These are phyloP conservation scores for Trachops cirrhosus DNA, from an alignment of 2,797 vertebrate genomes.

Conservation along the genomic window DNA sequence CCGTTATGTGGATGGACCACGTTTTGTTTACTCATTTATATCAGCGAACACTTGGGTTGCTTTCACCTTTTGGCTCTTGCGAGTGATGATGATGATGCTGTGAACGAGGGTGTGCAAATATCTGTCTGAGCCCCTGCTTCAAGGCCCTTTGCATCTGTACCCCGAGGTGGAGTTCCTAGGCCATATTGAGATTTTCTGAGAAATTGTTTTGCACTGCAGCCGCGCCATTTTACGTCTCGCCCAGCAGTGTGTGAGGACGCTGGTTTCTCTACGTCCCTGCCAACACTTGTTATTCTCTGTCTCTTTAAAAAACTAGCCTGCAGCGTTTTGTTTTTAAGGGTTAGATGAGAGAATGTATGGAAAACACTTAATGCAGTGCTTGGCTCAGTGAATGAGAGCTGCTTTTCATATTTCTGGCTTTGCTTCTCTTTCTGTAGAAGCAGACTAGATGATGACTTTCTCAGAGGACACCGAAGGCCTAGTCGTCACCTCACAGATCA, in stretches of 20 bases:
- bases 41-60: too few relatives aligned
- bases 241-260: too few relatives aligned
- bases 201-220: not conserved
- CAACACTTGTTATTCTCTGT: not conserved
- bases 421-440: not conserved
- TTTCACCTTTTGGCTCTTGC: too few relatives aligned
- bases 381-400: not conserved
- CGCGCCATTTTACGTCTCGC: not conserved
- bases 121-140: too few relatives aligned
- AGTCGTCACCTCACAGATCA: not conserved
- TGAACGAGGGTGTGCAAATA: too few relatives aligned
- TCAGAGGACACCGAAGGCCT: not conserved
- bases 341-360: not conserved
- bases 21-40: too few relatives aligned
- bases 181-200: not conserved
- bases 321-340: not conserved
- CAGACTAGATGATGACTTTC: not conserved
- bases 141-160: not conserved
- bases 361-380: not conserved
- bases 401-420: too few relatives aligned
- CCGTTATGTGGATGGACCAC: too few relatives aligned
- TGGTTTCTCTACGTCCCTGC: not conserved
- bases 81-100: too few relatives aligned
- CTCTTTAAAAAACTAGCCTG: not conserved
- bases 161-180: not conserved